phyloP scores from a whole-genome alignment of 2,113 vertebrate genomes.

The Illadopsis cleaveri region DNA sequence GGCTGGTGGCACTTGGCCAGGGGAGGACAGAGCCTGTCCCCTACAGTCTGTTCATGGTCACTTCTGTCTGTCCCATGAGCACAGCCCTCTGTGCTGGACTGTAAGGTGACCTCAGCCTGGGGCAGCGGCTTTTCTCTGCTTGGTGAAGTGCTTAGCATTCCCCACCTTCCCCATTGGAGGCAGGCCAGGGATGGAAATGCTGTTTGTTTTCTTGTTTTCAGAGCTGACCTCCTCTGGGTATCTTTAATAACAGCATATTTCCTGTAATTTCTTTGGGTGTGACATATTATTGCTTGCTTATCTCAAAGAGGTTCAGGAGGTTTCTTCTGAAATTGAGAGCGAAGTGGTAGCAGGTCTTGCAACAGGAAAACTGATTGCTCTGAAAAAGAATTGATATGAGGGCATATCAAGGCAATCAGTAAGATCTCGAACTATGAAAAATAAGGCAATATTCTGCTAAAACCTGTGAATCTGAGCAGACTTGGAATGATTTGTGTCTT shows the following conservation, averaged over 20 bases:
- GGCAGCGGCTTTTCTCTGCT: neutral
- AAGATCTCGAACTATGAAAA: neutral
- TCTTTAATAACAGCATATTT: neutral
- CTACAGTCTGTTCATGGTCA: fast-evolving
- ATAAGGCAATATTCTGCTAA: neutral
- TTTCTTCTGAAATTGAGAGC: neutral
- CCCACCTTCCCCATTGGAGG: neutral
- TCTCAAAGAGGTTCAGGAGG: neutral
- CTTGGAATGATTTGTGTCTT: neutral
- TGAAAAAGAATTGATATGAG: neutral
- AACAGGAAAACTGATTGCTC: neutral
- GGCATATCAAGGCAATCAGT: neutral
- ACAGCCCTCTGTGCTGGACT: neutral
- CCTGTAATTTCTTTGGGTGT: neutral
- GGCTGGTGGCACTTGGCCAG: neutral
- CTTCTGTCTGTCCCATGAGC: neutral
- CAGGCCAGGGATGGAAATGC: neutral
- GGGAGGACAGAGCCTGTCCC: neutral
- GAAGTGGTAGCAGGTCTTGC: neutral
- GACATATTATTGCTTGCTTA: neutral
- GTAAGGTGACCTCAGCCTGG: neutral
- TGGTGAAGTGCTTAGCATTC: neutral
- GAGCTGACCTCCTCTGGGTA: neutral
- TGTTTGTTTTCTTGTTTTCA: neutral
- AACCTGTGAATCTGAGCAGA: neutral